Conservation (phyloP, 1,140 invertebrate species). For the Chelonus insularis region DNA sequence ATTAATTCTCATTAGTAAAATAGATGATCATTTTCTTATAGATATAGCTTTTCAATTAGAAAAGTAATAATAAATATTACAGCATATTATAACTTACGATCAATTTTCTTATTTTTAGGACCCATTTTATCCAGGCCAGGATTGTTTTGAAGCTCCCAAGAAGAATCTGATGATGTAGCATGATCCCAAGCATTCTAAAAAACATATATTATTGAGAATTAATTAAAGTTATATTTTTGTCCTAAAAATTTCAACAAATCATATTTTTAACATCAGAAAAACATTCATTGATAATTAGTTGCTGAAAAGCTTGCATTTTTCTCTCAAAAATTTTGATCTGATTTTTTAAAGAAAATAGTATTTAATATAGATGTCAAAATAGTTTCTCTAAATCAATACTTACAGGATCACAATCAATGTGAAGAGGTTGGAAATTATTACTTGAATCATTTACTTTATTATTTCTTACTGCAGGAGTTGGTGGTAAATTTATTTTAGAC, state of each 20-base stretch:
- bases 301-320: too few species aligned
- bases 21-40: too few species aligned
- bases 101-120: slow-evolving; percentile 49
- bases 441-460: not conserved
- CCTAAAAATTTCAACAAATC: too few species aligned
- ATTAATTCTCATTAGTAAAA: too few species aligned
- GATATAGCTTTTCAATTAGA: too few species aligned
- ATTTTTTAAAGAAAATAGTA: too few species aligned
- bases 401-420: slow-evolving; percentile 71
- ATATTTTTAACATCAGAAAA: too few species aligned
- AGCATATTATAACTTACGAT: too few species aligned
- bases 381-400: slow-evolving; percentile 43
- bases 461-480: not conserved
- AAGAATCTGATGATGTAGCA: slow-evolving; percentile 50
- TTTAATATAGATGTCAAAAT: not conserved
- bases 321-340: too few species aligned
- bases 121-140: slow-evolving; percentile 65
- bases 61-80: too few species aligned
- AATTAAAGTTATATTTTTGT: too few species aligned
- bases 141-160: slow-evolving; percentile 60
- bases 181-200: slow-evolving; percentile 68
- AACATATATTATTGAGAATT: slow-evolving; percentile 1
- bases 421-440: slow-evolving; percentile 53
- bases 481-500: slow-evolving; percentile 4
- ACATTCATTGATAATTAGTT: too few species aligned